phyloP scores from a whole-genome alignment of 2,113 vertebrate genomes.

The Xyrauchen texanus region DNA sequence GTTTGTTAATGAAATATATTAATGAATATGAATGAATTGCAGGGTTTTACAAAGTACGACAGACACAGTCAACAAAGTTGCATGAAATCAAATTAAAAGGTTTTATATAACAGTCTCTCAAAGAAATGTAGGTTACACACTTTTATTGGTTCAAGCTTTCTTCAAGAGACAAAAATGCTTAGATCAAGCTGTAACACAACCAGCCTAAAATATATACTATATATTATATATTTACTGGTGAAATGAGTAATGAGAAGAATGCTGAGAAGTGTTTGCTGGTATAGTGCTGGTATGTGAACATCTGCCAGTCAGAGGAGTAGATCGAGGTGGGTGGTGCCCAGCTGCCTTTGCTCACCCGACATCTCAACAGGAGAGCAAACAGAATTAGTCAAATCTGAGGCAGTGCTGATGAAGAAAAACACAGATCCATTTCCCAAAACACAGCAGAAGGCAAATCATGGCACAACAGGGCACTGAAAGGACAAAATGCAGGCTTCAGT shows the following conservation, averaged over 20 bases:
- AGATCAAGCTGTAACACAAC: background rate
- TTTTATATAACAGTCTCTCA: background rate
- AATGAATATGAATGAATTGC: no score
- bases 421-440: slow-evolving; percentile 61
- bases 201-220: background rate
- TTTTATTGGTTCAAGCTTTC: background rate
- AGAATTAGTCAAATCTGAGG: slow-evolving; percentile 67
- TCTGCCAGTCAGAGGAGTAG: slow-evolving; percentile 10
- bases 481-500: slow-evolving; percentile 50
- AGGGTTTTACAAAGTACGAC: no score
- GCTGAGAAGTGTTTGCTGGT: background rate
- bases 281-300: background rate
- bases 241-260: slow-evolving; percentile 16
- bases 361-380: slow-evolving; percentile 64
- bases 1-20: no score
- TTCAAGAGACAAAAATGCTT: background rate
- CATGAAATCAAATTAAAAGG: background rate
- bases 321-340: slow-evolving; percentile 24
- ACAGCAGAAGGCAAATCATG: slow-evolving; percentile 49
- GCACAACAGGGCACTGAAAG: slow-evolving; percentile 40
- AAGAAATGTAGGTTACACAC: background rate
- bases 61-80: no score
- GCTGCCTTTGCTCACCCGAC: slow-evolving; percentile 55
- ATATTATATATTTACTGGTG: background rate
- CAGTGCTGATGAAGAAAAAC: slow-evolving; percentile 67